These are phyloP conservation scores for Karalla daura DNA, from an alignment of 2,797 vertebrate genomes.

Conservation along the genomic window DNA sequence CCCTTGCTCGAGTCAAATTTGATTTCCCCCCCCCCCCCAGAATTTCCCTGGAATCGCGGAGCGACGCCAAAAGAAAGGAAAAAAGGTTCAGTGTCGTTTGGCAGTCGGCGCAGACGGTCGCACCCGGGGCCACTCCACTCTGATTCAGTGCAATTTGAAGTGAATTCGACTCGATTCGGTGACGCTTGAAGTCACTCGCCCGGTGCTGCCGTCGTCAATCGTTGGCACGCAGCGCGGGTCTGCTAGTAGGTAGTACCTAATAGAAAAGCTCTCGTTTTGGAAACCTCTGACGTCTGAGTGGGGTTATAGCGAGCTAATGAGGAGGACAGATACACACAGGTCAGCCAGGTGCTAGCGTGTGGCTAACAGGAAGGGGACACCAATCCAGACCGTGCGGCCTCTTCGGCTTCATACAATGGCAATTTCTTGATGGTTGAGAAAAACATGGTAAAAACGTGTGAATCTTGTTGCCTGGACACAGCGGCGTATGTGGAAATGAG, in stretches of 20 bases:
- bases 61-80: neutral
- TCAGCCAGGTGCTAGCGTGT: conserved; percentile 8
- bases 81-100: conserved; percentile 24
- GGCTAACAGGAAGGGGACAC: conserved; percentile 5
- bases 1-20: conserved; percentile 17
- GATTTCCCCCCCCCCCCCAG: too few relatives aligned
- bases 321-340: conserved; percentile 44
- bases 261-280: conserved; percentile 33
- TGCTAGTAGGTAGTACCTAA: conserved; percentile 23
- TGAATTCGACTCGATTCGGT: conserved; percentile 50
- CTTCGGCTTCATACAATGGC: neutral
- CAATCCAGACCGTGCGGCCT: neutral
- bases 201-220: conserved; percentile 46
- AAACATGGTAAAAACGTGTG: neutral
- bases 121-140: conserved; percentile 34
- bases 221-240: conserved; percentile 41
- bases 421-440: neutral
- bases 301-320: conserved; percentile 10
- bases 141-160: conserved; percentile 76
- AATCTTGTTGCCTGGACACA: too few relatives aligned
- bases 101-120: conserved; percentile 22
- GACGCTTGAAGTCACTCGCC: conserved; percentile 42
- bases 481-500: too few relatives aligned
- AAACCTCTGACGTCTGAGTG: conserved; percentile 32
- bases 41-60: conserved; percentile 10